Evolutionary conservation across 2,797 vertebrate genomes (phyloP).

Genomic region (Fratercula arctica): DNA sequence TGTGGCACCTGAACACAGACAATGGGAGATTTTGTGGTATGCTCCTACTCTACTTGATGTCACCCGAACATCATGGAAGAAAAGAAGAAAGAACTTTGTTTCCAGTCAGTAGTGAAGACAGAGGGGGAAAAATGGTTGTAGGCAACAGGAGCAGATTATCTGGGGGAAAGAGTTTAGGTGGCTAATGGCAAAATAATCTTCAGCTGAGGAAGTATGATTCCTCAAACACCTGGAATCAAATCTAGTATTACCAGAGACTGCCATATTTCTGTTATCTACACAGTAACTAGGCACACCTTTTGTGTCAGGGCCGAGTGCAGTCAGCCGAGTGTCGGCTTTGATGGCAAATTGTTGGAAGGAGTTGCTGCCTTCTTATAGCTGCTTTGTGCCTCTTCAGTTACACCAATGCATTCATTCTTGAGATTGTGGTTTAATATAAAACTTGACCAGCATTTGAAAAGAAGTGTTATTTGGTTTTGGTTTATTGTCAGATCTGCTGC

Average conservation of each 20-base stretch:
- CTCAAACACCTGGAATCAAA: not conserved
- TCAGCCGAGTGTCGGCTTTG: not conserved
- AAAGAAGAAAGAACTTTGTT: not conserved
- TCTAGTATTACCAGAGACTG: not conserved
- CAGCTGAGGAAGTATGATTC: not conserved
- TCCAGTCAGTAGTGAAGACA: not conserved
- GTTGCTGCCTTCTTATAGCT: not conserved
- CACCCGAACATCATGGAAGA: not conserved
- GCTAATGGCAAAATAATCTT: not conserved
- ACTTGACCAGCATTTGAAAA: not conserved
- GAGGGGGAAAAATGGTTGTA: not conserved
- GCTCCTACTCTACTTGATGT: not conserved
- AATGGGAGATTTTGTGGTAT: not conserved
- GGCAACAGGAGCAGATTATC: not conserved
- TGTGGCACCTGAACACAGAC: not conserved
- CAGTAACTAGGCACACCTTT: not conserved
- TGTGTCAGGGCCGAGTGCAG: not conserved
- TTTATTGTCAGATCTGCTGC: not conserved
- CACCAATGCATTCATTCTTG: not conserved
- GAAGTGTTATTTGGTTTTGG: not conserved
- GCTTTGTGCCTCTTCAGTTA: not conserved
- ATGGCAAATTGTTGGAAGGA: not conserved
- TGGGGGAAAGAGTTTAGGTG: not conserved
- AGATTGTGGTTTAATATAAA: not conserved
- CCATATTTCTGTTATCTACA: not conserved